Evolutionary conservation across 1,140 invertebrate genomes (phyloP), one percentile per base, ranked within the genome.

Genomic region (Phymastichus coffea): DNA sequence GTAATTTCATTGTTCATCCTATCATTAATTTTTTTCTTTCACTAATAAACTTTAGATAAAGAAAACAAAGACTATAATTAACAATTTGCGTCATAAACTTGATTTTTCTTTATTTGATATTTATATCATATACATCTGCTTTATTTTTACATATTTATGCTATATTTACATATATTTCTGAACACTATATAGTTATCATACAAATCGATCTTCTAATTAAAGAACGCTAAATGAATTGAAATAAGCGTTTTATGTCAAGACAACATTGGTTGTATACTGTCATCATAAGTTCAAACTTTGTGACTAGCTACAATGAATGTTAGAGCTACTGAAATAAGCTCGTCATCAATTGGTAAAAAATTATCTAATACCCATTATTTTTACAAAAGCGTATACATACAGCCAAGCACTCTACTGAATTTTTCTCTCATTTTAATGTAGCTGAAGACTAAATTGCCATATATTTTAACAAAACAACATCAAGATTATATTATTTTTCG

Each of bases 231-330:
- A 19, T 46, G 23, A 20, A 17, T 56, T 8, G 37, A 23, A 55
- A 17, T 14, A 19, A 20, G 22, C 15, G 30, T 46, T 44, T 37
- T n/a, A 46, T 15, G 37, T 26, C 1, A 15, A 44, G 7, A 14
- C 19, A 25, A 26, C 33, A 30, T 23, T 44, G 19, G 6, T 12
- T n/a, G 17, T 1, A 19, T 56, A 38, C 38, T 47, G 19, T 33
- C 25, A 12, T 22, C 4, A 22, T 19, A 55, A 33, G 44, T 17
- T 40, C 12, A 19, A 10, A 57, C 40, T 20, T 38, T 25, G 1
- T 47, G 40, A 57, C 54, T 57, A 57, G 44, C 19, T 49, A 33
- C 20, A 15, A 28, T 7, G 14, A 49, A 30, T 49, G 43, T 10
- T 17, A 46, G 17, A 25, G 22, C 7, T 57, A 38, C 22, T 14